A percentile compares a stretch with the other conserved stretches of the same genome.
Conservation (phyloP, 2,888 invertebrate genomes). For the Ochropleura plecta region DNA sequence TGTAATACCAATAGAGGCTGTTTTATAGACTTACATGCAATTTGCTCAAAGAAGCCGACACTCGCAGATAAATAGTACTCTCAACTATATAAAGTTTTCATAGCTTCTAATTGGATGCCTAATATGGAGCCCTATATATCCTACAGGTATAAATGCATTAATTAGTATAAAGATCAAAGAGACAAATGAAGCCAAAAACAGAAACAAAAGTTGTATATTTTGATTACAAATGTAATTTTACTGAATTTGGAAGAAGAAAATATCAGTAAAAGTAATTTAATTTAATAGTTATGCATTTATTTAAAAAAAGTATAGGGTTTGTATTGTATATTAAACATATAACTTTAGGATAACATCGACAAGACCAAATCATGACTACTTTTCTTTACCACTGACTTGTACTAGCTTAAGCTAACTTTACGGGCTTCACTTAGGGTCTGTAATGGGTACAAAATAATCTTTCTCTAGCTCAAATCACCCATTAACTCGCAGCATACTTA, state of each 20-base stretch:
- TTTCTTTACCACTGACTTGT: constrained; percentile 29
- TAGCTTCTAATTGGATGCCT: constrained; percentile 80
- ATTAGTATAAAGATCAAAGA: constrained; percentile 46
- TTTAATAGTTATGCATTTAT: constrained; percentile 6
- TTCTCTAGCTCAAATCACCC: constrained; percentile 81
- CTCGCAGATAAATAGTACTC: constrained; percentile 77
- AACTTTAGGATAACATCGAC: not conserved
- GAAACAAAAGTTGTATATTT: constrained; percentile 17
- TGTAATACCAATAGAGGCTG: constrained; percentile 69
- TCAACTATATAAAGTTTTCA: constrained; percentile 78
- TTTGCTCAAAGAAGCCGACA: constrained; percentile 83
- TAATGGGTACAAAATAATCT: constrained; percentile 64
- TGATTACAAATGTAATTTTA: constrained; percentile 5
- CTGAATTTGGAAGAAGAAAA: constrained; percentile 5
- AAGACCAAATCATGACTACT: constrained; percentile 7
- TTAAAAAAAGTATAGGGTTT: constrained; percentile 10
- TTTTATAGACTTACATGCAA: constrained; percentile 80
- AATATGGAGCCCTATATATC: constrained; percentile 67
- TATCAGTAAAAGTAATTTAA: not conserved
- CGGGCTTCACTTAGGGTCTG: constrained; percentile 43
- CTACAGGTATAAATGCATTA: constrained; percentile 33
- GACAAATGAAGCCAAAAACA: constrained; percentile 16
- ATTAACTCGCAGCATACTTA: constrained; percentile 85
- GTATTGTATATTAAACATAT: not conserved
- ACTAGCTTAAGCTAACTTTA: constrained; percentile 49